Conservation (phyloP, 2,888 invertebrate species). For the Subacronicta megacephala region DNA sequence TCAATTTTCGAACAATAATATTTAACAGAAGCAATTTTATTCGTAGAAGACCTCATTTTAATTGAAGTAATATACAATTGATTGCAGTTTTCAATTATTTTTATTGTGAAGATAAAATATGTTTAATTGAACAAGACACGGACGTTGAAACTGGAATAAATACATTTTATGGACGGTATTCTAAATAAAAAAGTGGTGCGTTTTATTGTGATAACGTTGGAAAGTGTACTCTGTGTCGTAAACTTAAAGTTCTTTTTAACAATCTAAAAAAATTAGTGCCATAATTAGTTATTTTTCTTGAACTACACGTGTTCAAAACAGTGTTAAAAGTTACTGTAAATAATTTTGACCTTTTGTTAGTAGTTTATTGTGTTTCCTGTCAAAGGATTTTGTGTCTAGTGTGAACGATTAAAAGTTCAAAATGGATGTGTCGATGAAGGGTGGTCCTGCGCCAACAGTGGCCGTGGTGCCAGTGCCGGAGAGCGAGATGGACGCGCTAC, state of each 20-base stretch:
- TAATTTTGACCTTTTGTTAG: conserved; percentile 2
- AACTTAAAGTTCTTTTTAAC: conserved; percentile 19
- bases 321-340: conserved; percentile 29
- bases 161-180: conserved; percentile 51
- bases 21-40: conserved; percentile 5
- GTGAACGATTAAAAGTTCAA: conserved; percentile 32
- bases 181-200: conserved; percentile 61
- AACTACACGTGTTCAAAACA: conserved; percentile 24
- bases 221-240: conserved; percentile 37
- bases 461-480: conserved; percentile 91
- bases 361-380: neutral
- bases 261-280: conserved; percentile 2
- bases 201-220: conserved; percentile 50
- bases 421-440: conserved; percentile 80
- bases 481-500: conserved; percentile 94
- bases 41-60: conserved; percentile 2
- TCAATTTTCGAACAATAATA: conserved; percentile 1
- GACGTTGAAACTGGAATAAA: conserved; percentile 37
- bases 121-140: conserved; percentile 21
- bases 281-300: conserved; percentile 5
- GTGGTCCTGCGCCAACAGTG: conserved; percentile 88
- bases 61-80: conserved; percentile 19
- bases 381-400: conserved; percentile 30
- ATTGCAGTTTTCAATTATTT: conserved; percentile 17
- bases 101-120: conserved; percentile 15